phyloP scores from a whole-genome alignment of 1,140 invertebrate genomes.

The Nasonia longicornis region DNA sequence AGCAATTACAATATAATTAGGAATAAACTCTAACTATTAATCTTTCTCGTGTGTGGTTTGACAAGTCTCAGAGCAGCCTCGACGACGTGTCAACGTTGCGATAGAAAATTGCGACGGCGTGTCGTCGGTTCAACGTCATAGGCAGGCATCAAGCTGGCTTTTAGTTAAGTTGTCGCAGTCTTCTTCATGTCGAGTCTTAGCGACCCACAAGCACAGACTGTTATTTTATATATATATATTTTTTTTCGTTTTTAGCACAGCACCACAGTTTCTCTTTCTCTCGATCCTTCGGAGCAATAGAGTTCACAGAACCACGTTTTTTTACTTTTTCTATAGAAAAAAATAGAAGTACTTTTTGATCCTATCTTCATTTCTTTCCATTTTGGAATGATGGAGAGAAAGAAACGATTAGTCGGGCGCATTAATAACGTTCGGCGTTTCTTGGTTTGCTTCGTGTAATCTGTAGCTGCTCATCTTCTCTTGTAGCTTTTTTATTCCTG shows the following conservation, averaged over 20 bases:
- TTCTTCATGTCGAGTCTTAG: conserved; percentile 58
- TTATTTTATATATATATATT: conserved; percentile 46
- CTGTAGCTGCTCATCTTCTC: conserved; percentile 39
- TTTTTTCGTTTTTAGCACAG: conserved; percentile 39
- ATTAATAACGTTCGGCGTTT: conserved; percentile 31
- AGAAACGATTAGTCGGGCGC: conserved; percentile 29
- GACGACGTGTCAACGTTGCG: conserved; percentile 43
- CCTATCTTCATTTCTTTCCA: conserved; percentile 42
- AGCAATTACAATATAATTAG: conserved; percentile 26
- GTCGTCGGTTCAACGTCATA: conserved; percentile 53
- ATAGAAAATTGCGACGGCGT: conserved; percentile 48
- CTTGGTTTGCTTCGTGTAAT: conserved; percentile 29
- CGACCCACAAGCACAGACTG: conserved; percentile 48
- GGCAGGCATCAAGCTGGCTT: conserved; percentile 69
- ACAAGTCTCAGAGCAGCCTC: conserved; percentile 47
- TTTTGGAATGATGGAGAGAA: conserved; percentile 47
- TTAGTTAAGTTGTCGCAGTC: conserved; percentile 47
- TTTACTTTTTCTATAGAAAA: conserved; percentile 48
- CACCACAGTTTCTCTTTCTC: conserved; percentile 48
- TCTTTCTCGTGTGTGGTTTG: conserved; percentile 25
- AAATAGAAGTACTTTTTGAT: conserved; percentile 46
- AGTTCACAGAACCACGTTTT: conserved; percentile 48
- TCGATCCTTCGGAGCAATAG: conserved; percentile 41
- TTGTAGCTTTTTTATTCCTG: conserved; percentile 41
- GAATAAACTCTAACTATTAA: conserved; percentile 42